Conservation (phyloP, 2,888 invertebrate genomes). For the Dolomedes plantarius region DNA sequence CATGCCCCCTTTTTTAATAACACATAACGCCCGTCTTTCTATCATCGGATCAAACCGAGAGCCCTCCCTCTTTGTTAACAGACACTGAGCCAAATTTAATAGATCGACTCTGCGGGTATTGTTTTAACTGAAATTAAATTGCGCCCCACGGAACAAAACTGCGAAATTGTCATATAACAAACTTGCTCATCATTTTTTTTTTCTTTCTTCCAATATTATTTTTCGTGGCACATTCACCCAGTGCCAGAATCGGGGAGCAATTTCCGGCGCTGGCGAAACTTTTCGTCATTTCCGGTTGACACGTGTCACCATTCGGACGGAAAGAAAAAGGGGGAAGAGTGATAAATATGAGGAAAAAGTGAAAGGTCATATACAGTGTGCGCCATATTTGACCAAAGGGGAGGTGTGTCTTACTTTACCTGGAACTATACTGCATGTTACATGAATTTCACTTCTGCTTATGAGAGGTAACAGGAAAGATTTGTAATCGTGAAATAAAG, state of each 20-base stretch:
- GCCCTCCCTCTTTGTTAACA: not conserved
- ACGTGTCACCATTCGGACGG: conserved; percentile 35
- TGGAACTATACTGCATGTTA: no score
- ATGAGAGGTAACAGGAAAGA: no score
- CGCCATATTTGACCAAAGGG: conserved; percentile 35
- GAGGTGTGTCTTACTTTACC: no score
- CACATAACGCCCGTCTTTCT: not conserved
- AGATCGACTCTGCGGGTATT: not conserved
- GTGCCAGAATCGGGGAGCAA: conserved; percentile 40
- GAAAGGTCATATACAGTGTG: conserved; percentile 20
- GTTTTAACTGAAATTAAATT: conserved; percentile 11
- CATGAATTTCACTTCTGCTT: no score
- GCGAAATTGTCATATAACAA: not conserved
- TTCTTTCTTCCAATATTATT: not conserved
- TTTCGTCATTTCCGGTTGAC: conserved; percentile 54
- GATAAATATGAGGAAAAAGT: conserved; percentile 22
- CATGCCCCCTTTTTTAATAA: no score
- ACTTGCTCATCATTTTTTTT: conserved; percentile 1
- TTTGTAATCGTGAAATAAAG: no score
- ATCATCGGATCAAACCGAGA: not conserved
- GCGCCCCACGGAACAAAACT: not conserved
- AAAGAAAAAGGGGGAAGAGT: not conserved
- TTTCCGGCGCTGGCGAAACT: conserved; percentile 37
- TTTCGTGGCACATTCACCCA: conserved; percentile 15
- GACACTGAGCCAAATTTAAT: not conserved